Conservation (phyloP, 2,888 invertebrate species). For the Xanthorhoe designata region DNA sequence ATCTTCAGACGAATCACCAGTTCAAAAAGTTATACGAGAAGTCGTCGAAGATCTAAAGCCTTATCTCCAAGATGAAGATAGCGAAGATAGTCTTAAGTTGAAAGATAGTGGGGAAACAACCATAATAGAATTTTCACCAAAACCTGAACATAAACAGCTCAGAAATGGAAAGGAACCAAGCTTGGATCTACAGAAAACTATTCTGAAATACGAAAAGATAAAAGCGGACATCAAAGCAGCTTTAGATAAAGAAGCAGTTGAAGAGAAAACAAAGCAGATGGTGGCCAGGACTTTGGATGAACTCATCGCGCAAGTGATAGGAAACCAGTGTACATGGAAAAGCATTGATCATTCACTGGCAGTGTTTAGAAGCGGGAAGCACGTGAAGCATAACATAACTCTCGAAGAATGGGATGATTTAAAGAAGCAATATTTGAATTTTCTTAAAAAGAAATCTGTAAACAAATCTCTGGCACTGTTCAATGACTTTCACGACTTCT, state of each 20-base stretch:
- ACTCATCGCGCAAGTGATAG: constrained; percentile 57
- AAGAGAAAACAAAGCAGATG: constrained; percentile 55
- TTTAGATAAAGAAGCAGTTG: constrained; percentile 58
- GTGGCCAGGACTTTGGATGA: constrained; percentile 62
- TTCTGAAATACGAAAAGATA: constrained; percentile 61
- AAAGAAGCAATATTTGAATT: constrained; percentile 26
- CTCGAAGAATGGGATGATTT: constrained; percentile 50
- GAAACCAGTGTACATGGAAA: constrained; percentile 53
- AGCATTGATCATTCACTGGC: constrained; percentile 6
- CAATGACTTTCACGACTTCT: constrained; percentile 51
- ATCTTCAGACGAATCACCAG: constrained; percentile 25
- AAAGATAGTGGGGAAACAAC: constrained; percentile 60
- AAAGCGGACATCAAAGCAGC: constrained; percentile 55
- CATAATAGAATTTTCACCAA: constrained; percentile 61
- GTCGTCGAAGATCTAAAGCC: constrained; percentile 57
- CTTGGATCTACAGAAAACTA: constrained; percentile 45
- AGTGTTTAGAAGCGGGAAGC: constrained; percentile 16
- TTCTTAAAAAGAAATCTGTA: constrained; percentile 5
- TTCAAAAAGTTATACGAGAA: constrained; percentile 52
- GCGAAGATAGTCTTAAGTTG: constrained; percentile 37
- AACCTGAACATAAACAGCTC: constrained; percentile 3
- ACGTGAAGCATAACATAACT: constrained; percentile 28
- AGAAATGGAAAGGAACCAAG: constrained; percentile 5
- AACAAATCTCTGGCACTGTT: constrained; percentile 5
- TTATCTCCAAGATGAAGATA: constrained; percentile 58